Percentiles rank a stretch among this genome's conserved stretches.
These are phyloP conservation scores for Limnodromus scolopaceus DNA, from an alignment of 2,797 vertebrate species.

Conservation along the genomic window DNA sequence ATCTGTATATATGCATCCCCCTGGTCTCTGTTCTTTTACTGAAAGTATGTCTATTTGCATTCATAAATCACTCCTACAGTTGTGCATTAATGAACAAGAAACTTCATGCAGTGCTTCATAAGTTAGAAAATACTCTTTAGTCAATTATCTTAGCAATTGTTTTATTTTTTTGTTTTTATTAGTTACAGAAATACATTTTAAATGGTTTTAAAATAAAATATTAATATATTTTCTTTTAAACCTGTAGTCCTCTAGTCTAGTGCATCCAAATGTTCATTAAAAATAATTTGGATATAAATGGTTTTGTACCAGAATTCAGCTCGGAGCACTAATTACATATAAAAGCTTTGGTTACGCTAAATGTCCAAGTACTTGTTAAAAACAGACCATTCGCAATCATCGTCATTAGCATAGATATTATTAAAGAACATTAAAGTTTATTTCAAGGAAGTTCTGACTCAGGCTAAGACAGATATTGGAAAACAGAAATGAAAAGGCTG, in stretches of 20 bases:
- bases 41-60: not conserved
- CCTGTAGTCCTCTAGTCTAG: constrained; percentile 48
- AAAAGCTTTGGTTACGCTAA: constrained; percentile 51
- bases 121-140: constrained; percentile 1
- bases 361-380: constrained; percentile 48
- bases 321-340: constrained; percentile 45
- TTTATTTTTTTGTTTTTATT: constrained; percentile 17
- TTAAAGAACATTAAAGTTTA: constrained; percentile 23
- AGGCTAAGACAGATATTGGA: not conserved
- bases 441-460: constrained; percentile 13
- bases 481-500: not conserved
- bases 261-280: constrained; percentile 22
- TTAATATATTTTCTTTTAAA: constrained; percentile 65
- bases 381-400: not conserved
- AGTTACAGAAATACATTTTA: constrained; percentile 47
- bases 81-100: not conserved
- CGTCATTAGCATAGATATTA: not conserved
- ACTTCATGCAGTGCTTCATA: not conserved
- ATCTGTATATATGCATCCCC: not conserved
- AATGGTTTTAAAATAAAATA: constrained; percentile 68
- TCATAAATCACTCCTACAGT: not conserved
- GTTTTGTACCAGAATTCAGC: constrained; percentile 35
- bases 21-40: not conserved
- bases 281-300: constrained; percentile 48
- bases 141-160: not conserved